These are phyloP conservation scores for Rattus rattus DNA, from an alignment of 2,113 vertebrate genomes.

Conservation along the genomic window DNA sequence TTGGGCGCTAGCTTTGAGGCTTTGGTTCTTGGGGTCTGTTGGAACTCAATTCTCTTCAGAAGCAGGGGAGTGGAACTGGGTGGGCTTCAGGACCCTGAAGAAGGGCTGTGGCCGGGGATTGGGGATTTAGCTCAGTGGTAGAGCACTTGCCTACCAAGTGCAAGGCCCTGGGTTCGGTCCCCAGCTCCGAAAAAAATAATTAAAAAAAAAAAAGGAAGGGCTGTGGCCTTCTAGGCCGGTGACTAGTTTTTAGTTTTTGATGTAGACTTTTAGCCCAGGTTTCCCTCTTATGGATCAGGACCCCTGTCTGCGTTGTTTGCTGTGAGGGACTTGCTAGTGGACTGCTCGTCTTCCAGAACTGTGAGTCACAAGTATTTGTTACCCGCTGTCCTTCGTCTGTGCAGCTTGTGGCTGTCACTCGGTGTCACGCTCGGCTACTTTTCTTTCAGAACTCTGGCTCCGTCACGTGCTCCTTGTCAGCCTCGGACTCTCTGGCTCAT, in stretches of 20 bases:
- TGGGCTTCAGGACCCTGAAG: not conserved
- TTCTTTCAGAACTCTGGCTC: not conserved
- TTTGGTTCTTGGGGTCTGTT: conserved; percentile 30
- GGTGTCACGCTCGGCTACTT: not conserved
- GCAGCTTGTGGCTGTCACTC: not conserved
- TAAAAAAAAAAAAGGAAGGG: too few species aligned
- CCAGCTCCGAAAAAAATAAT: too few species aligned
- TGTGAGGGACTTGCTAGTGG: too few species aligned
- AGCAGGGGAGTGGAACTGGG: not conserved
- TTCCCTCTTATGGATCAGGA: not conserved
- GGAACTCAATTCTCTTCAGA: not conserved
- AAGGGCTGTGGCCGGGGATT: not conserved
- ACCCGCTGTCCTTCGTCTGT: not conserved
- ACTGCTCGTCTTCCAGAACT: not conserved
- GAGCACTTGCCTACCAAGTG: too few species aligned
- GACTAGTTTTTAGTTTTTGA: not conserved
- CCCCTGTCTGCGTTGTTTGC: not conserved
- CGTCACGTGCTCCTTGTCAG: too few species aligned
- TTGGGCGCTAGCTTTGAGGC: not conserved
- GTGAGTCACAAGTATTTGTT: not conserved
- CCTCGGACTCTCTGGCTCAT: not conserved
- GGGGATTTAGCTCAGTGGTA: too few species aligned
- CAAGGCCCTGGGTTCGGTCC: too few species aligned
- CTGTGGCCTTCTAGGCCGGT: not conserved
- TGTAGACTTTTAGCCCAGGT: not conserved